Percentiles rank a stretch among this genome's conserved stretches.
phyloP scores from a whole-genome alignment of 1,140 invertebrate genomes.

The Anoplophora glabripennis region DNA sequence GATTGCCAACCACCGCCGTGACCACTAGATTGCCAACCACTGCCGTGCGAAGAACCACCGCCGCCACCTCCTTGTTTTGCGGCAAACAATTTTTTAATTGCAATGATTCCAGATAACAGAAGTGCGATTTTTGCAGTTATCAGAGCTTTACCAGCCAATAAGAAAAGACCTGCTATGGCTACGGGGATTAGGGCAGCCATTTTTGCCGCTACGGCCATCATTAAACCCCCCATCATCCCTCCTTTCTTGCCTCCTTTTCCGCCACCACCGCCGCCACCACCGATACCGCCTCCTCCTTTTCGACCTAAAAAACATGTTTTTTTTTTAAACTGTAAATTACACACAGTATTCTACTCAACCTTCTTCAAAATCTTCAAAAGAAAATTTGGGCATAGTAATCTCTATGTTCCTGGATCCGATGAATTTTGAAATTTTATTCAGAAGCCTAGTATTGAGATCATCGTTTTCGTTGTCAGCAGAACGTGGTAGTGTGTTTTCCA shows the following conservation, averaged over 20 bases:
- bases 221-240: conserved; percentile 81
- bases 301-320: conserved; percentile 53
- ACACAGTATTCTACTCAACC: conserved; percentile 50
- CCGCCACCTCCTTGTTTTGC: conserved; percentile 61
- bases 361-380: conserved; percentile 62
- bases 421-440: conserved; percentile 66
- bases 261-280: conserved; percentile 11
- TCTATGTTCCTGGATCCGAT: conserved; percentile 73
- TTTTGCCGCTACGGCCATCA: conserved; percentile 75
- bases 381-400: conserved; percentile 68
- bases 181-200: conserved; percentile 69
- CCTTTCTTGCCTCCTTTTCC: conserved; percentile 66
- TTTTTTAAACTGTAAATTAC: not conserved
- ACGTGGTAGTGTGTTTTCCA: conserved; percentile 64
- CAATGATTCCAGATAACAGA: conserved; percentile 71
- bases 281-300: conserved; percentile 44
- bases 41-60: conserved; percentile 59
- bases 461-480: conserved; percentile 62
- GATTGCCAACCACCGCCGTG: conserved; percentile 41
- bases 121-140: conserved; percentile 77
- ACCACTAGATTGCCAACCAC: conserved; percentile 50
- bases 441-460: conserved; percentile 64
- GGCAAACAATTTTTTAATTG: conserved; percentile 71
- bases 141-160: conserved; percentile 72
- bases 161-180: conserved; percentile 69